Percentiles rank a stretch among this genome's conserved stretches.
phyloP scores from a whole-genome alignment of 2,888 invertebrate species.

The Sarcophaga carnaria region DNA sequence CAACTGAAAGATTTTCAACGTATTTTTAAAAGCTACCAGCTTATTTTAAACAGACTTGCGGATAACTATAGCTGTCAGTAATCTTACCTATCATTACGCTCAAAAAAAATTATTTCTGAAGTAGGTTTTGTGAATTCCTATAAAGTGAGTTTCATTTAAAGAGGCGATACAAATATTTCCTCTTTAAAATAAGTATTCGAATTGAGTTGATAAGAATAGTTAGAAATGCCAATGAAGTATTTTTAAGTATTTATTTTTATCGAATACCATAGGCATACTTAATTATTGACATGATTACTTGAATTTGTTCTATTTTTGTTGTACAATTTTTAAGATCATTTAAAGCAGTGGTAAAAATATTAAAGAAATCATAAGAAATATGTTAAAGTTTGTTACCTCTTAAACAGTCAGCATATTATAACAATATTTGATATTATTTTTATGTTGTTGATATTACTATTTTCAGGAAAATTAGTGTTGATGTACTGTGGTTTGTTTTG shows the following conservation, averaged over 20 bases:
- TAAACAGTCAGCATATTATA: too few relatives aligned
- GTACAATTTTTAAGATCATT: neutral
- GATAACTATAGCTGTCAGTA: neutral
- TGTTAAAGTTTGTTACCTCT: too few relatives aligned
- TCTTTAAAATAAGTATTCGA: neutral
- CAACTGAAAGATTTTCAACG: neutral
- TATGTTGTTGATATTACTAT: too few relatives aligned
- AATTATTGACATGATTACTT: neutral
- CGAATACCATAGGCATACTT: slow-evolving; percentile 5
- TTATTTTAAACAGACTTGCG: neutral
- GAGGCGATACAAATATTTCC: neutral
- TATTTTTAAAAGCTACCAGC: neutral
- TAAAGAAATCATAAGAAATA: neutral
- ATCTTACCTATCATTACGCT: too few relatives aligned
- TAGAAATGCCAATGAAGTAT: slow-evolving; percentile 50
- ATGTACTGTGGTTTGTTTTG: too few relatives aligned
- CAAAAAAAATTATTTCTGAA: neutral
- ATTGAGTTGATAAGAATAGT: slow-evolving; percentile 8
- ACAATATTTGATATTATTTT: too few relatives aligned
- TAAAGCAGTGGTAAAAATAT: slow-evolving; percentile 2
- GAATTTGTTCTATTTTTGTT: slow-evolving; percentile 3
- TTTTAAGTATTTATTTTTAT: neutral
- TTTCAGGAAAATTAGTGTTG: too few relatives aligned
- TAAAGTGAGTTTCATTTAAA: slow-evolving; percentile 44
- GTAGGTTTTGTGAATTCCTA: neutral